Conservation (phyloP, 2,113 vertebrate genomes). For the Turnix velox region DNA sequence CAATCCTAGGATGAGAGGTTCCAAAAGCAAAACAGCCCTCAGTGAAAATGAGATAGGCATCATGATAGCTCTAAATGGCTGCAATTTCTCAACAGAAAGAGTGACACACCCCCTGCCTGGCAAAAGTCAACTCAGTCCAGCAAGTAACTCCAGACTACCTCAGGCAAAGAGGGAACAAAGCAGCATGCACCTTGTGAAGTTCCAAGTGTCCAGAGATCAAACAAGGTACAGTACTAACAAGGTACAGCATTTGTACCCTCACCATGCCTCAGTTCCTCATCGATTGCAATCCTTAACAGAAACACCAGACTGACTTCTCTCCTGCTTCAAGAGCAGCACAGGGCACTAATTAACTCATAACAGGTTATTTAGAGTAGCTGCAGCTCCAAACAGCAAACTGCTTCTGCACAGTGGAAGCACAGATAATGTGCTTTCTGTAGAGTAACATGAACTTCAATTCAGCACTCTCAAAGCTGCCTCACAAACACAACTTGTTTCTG, state of each 20-base stretch:
- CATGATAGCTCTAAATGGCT: background rate
- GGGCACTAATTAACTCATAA: background rate
- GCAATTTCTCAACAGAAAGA: background rate
- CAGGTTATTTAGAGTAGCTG: background rate
- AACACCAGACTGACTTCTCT: background rate
- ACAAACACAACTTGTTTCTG: background rate
- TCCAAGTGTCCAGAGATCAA: background rate
- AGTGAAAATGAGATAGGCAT: background rate
- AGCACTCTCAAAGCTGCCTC: background rate
- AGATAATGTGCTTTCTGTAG: background rate
- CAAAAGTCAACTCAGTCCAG: background rate
- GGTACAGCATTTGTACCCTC: background rate
- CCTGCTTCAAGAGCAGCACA: background rate
- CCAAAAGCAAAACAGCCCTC: background rate
- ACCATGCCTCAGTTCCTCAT: background rate
- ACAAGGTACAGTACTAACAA: background rate
- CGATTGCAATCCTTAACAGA: background rate
- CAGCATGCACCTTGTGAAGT: background rate
- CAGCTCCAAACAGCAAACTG: background rate
- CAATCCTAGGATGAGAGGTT: background rate
- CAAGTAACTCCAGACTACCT: conserved; percentile 1
- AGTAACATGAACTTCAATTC: background rate
- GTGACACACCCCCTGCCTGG: background rate
- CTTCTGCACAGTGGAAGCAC: background rate
- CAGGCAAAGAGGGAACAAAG: conserved; percentile 4